Evolutionary conservation across 2,888 invertebrate genomes (phyloP), one percentile per base, ranked within the genome.

Genomic region (Napeogenes sylphis): DNA sequence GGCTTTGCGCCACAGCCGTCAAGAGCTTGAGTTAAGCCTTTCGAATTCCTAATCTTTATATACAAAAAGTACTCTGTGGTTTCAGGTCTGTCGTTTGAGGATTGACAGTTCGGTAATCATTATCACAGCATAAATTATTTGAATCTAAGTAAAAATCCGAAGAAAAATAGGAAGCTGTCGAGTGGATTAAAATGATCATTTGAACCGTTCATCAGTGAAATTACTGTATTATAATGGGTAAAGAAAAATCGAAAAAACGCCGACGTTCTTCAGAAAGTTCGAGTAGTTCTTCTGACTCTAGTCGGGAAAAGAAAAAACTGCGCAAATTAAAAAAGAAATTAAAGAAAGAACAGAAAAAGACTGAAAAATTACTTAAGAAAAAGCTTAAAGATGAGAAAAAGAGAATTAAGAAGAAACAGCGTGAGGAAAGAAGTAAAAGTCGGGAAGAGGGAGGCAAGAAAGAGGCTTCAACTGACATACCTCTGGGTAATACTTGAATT

Each of bases 281-380:
- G 21, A 87, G 82, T 71, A 88, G 87, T 69, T 88, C 85, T 69
- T 84, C 91, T 6, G 85, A 90, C 68, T 82, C 85, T 12, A 88
- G 90, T 0, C 86, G 82, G 61, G 90, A 92, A 70, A 90, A 90
- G 70, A 88, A 82, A 68, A 90, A 89, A 77, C 85, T 91, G 14
- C 92, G 89, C 42, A 92, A 92, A 75, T 81, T 91, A 53, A 92
- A 91, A 73, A 92, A 91, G 74, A 92, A 92, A 75, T 75, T 92
- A 8, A 91, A 85, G 67, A 91, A 87, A 73, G 91, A 92, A 72
- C 90, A 91, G 70, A 90, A 87, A 69, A 91, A 90, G 74, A 91
- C 88, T 51, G 89, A 90, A 64, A 92, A 83, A 70, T 84, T 90
- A 56, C 80, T 92, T 56, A 92, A 90, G 73, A 91, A 86, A 75